A percentile compares a stretch with the other conserved stretches of the same genome.
These are phyloP conservation scores for Luscinia luscinia DNA, from an alignment of 2,797 vertebrate genomes.

Conservation along the genomic window DNA sequence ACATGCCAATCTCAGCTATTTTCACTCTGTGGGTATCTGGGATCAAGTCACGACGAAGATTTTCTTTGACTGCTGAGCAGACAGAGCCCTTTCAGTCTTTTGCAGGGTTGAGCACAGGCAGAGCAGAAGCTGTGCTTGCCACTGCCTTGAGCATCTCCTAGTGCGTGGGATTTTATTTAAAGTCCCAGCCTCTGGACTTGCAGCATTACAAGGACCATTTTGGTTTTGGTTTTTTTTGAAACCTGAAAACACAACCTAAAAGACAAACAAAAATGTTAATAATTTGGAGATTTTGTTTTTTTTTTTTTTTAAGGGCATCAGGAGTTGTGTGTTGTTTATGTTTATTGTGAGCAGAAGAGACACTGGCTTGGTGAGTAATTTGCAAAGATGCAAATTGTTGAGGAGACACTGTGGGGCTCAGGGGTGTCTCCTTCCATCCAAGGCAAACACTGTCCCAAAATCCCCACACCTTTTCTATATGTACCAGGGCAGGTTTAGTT, in stretches of 20 bases:
- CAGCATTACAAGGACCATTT: neutral
- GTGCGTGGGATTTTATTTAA: constrained; percentile 30
- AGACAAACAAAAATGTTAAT: neutral
- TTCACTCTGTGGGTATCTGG: constrained; percentile 52
- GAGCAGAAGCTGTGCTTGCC: neutral
- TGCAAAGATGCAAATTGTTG: neutral
- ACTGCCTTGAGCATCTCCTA: constrained; percentile 52
- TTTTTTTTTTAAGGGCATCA: neutral
- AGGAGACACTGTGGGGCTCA: neutral
- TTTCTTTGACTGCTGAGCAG: constrained; percentile 69
- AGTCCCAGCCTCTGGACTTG: constrained; percentile 31
- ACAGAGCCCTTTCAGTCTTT: constrained; percentile 58
- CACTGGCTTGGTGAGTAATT: neutral
- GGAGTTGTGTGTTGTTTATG: neutral
- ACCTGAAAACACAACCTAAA: neutral
- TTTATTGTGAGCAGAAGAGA: neutral
- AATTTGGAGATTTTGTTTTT: neutral
- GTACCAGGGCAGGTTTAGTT: neutral
- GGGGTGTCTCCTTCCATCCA: neutral
- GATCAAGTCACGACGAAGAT: constrained; percentile 56
- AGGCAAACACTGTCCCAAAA: neutral
- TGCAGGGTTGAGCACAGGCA: constrained; percentile 46
- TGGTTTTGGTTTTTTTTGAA: neutral
- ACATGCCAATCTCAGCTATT: constrained; percentile 66
- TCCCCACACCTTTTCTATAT: neutral